Evolutionary conservation across 2,113 vertebrate genomes (phyloP).

Genomic region (Varanus komodoensis): DNA sequence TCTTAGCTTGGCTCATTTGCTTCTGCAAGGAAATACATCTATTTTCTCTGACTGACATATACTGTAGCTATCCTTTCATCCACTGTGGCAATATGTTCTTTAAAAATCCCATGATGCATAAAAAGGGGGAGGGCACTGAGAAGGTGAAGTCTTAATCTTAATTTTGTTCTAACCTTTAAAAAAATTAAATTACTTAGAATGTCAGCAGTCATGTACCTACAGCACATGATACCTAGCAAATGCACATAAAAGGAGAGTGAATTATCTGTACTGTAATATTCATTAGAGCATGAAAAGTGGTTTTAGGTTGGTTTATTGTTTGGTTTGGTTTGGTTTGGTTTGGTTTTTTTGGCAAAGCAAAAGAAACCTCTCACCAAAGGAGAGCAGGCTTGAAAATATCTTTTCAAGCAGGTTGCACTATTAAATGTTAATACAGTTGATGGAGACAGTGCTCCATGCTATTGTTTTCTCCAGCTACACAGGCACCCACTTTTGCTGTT

Average conservation of each 20-base stretch:
- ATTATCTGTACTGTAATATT: constrained; percentile 14
- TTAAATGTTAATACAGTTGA: rapidly evolving
- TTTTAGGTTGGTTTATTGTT: too few relatives aligned
- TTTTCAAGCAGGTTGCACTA: neutral
- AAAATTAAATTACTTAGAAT: constrained; percentile 51
- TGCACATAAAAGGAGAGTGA: neutral
- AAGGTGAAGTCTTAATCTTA: constrained; percentile 50
- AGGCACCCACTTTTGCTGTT: neutral
- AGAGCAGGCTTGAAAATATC: neutral
- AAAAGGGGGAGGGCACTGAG: rapidly evolving
- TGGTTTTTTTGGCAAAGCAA: neutral
- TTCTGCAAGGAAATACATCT: constrained; percentile 52
- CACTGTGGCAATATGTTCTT: constrained; percentile 58
- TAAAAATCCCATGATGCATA: constrained; percentile 39
- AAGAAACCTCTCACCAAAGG: neutral
- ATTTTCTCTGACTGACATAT: constrained; percentile 57
- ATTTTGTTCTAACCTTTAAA: constrained; percentile 70
- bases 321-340: too few relatives aligned
- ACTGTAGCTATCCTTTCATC: constrained; percentile 62
- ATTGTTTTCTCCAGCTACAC: neutral
- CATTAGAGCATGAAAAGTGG: neutral
- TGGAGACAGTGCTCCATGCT: neutral
- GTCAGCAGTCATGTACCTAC: neutral
- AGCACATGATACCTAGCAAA: rapidly evolving
- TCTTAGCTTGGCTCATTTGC: neutral